Conservation (phyloP, 2,113 vertebrate genomes). For the Mustela lutreola region DNA sequence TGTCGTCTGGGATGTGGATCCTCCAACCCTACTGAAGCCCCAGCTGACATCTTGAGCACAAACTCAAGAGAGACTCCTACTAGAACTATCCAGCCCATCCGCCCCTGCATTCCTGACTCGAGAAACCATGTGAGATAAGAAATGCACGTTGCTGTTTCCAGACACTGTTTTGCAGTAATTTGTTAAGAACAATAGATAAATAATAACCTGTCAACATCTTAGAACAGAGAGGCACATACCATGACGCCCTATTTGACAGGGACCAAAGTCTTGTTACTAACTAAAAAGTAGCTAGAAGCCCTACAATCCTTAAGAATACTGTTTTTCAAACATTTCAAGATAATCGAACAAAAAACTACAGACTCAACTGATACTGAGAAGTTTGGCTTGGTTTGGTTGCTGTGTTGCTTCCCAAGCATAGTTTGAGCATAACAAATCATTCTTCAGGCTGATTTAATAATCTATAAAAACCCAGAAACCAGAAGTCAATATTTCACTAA, state of each 20-base stretch:
- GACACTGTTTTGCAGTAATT: background rate
- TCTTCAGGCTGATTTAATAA: slow-evolving; percentile 43
- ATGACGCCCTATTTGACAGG: background rate
- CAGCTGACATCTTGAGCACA: background rate
- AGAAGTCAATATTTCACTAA: slow-evolving; percentile 68
- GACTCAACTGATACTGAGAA: background rate
- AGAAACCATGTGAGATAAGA: background rate
- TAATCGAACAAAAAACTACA: background rate
- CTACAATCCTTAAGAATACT: background rate
- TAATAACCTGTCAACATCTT: background rate
- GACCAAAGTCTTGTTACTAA: background rate
- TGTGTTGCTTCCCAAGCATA: background rate
- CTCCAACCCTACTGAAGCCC: too few species aligned
- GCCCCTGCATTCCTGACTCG: background rate
- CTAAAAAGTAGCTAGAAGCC: background rate
- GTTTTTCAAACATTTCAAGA: slow-evolving; percentile 47
- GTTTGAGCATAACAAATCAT: slow-evolving; percentile 24
- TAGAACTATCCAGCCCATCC: background rate
- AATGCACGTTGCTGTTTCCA: background rate
- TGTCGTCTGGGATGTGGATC: background rate
- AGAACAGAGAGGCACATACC: background rate
- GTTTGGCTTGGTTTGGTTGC: background rate
- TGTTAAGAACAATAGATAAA: background rate
- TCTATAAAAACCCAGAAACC: slow-evolving; percentile 40
- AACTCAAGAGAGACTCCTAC: background rate